These are phyloP conservation scores for Zaprionus tsacasi DNA, from an alignment of 1,140 invertebrate genomes.

Conservation along the genomic window DNA sequence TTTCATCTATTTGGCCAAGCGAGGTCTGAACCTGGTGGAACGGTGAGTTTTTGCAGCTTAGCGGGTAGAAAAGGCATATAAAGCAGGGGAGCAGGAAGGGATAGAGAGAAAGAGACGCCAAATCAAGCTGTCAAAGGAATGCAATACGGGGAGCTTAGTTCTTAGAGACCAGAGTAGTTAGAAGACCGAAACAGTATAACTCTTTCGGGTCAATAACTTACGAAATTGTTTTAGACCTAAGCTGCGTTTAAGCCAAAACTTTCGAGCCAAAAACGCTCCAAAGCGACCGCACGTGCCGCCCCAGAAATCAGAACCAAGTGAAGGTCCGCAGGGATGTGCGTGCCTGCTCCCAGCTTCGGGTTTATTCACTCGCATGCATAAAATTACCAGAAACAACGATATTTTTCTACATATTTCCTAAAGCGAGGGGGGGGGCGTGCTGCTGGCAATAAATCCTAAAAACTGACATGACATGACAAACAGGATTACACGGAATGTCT, in stretches of 20 bases:
- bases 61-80: background rate
- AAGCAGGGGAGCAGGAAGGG: background rate
- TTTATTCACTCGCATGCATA: slow-evolving; percentile 39
- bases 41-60: slow-evolving; percentile 65
- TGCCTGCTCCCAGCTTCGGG: slow-evolving; percentile 4
- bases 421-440: slow-evolving; percentile 14
- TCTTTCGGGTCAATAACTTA: slow-evolving; percentile 56
- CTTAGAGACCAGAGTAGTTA: no score
- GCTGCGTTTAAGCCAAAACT: slow-evolving; percentile 28
- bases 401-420: slow-evolving; percentile 64
- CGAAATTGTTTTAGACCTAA: slow-evolving; percentile 51
- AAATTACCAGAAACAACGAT: slow-evolving; percentile 57
- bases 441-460: slow-evolving; percentile 80
- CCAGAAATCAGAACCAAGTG: slow-evolving; percentile 8
- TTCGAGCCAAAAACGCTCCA: slow-evolving; percentile 55
- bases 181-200: no score
- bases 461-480: slow-evolving; percentile 84
- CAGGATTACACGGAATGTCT: slow-evolving; percentile 76
- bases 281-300: slow-evolving; percentile 54
- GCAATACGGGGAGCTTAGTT: no score
- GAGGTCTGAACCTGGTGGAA: slow-evolving; percentile 74
- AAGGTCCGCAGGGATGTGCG: slow-evolving; percentile 10
- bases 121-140: background rate
- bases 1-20: slow-evolving; percentile 81
- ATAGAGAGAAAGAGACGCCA: background rate